phyloP scores from a whole-genome alignment of 2,888 invertebrate species.

The Ennomos erosarius region DNA sequence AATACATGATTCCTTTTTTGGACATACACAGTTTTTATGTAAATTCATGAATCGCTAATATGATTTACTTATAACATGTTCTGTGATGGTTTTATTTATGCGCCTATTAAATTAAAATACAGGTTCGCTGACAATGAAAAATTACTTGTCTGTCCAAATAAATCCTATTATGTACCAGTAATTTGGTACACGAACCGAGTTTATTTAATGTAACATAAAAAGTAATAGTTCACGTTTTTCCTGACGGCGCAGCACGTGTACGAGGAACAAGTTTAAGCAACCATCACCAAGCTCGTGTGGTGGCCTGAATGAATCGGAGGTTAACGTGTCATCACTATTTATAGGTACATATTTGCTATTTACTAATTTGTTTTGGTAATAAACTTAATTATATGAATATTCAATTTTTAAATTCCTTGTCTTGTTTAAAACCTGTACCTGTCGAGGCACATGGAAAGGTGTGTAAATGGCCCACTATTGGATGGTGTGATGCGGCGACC shows the following conservation, averaged over 20 bases:
- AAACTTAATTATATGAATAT: not conserved
- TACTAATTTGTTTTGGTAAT: not conserved
- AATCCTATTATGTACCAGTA: constrained; percentile 5
- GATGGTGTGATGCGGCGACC: not conserved
- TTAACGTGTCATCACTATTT: constrained; percentile 29
- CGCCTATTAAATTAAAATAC: constrained; percentile 19
- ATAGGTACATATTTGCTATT: constrained; percentile 14
- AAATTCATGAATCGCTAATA: constrained; percentile 3
- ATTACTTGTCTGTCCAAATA: constrained; percentile 2
- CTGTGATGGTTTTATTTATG: constrained; percentile 18
- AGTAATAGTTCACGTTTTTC: constrained; percentile 34
- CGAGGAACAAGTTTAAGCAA: constrained; percentile 25
- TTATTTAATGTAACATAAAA: no score
- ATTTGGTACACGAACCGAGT: constrained; percentile 26
- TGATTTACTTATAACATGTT: constrained; percentile 19
- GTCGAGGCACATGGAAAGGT: not conserved
- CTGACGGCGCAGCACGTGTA: constrained; percentile 20
- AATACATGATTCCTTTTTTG: no score
- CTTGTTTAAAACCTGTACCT: not conserved
- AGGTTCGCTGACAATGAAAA: constrained; percentile 20
- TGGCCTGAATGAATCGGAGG: constrained; percentile 17
- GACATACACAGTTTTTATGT: no score
- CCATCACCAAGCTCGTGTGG: constrained; percentile 5
- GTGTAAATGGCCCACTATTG: not conserved
- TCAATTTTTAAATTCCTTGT: constrained; percentile 2